A percentile compares a stretch with the other conserved stretches of the same genome.
These are phyloP conservation scores for Tiphia femorata DNA, from an alignment of 2,888 invertebrate species.

Conservation along the genomic window DNA sequence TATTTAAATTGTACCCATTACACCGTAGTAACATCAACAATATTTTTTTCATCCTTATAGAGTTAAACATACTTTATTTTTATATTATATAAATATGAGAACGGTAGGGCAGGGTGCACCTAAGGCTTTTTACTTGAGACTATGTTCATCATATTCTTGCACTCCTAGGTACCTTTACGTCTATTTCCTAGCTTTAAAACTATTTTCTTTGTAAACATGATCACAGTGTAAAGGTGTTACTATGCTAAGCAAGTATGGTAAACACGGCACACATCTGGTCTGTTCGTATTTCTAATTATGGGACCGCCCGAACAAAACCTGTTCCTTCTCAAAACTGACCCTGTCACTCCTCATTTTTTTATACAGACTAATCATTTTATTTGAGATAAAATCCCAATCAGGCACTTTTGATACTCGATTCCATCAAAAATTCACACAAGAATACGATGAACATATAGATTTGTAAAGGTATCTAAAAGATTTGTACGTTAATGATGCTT, in stretches of 20 bases:
- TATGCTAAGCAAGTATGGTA: constrained; percentile 29
- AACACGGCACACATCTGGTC: constrained; percentile 35
- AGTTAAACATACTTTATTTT: constrained; percentile 51
- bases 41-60: constrained; percentile 49
- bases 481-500: constrained; percentile 47
- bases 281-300: constrained; percentile 20
- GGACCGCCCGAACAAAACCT: not conserved
- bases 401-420: constrained; percentile 46
- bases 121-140: constrained; percentile 45
- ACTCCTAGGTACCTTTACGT: constrained; percentile 36
- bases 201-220: constrained; percentile 62
- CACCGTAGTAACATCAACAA: constrained; percentile 65
- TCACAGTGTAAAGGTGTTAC: constrained; percentile 63
- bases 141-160: constrained; percentile 57
- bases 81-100: constrained; percentile 45
- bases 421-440: constrained; percentile 36
- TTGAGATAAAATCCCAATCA: constrained; percentile 28
- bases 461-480: constrained; percentile 54
- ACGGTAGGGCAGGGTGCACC: constrained; percentile 49
- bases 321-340: not conserved
- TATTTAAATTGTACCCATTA: constrained; percentile 65
- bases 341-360: not conserved
- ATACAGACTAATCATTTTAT: not conserved
- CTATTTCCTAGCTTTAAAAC: constrained; percentile 54
- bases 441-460: constrained; percentile 57